These are phyloP conservation scores for Leucania comma DNA, from an alignment of 2,888 invertebrate genomes.

Conservation along the genomic window DNA sequence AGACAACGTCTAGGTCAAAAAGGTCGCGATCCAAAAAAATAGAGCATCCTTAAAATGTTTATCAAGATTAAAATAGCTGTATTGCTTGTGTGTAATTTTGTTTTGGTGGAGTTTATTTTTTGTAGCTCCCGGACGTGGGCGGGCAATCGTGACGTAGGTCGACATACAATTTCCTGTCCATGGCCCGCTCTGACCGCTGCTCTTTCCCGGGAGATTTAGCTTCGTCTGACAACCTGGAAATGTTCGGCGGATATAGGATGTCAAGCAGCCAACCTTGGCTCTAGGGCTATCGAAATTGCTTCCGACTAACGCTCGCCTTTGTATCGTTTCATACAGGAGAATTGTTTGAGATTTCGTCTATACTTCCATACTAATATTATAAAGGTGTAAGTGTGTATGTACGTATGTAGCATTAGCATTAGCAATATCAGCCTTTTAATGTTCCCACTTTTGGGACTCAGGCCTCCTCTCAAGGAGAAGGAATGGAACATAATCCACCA, in stretches of 20 bases:
- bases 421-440: too few relatives aligned
- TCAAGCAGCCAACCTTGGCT: constrained; percentile 82
- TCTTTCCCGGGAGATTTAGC: constrained; percentile 82
- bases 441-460: too few relatives aligned
- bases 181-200: constrained; percentile 81
- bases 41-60: constrained; percentile 38
- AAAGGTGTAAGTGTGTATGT: background rate
- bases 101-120: constrained; percentile 68
- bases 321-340: constrained; percentile 37
- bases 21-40: constrained; percentile 39
- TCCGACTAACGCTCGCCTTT: constrained; percentile 73
- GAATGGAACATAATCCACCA: too few relatives aligned
- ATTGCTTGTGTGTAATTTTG: constrained; percentile 57
- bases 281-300: constrained; percentile 81
- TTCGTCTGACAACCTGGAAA: constrained; percentile 83
- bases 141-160: constrained; percentile 82
- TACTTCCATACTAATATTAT: background rate
- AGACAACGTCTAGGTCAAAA: constrained; percentile 32
- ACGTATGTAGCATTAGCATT: too few relatives aligned
- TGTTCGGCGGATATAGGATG: constrained; percentile 86
- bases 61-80: constrained; percentile 58
- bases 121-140: constrained; percentile 64
- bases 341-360: constrained; percentile 30
- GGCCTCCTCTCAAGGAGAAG: too few relatives aligned
- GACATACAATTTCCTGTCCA: constrained; percentile 88